These are phyloP conservation scores for Pseudorhombus dupliciocellatus DNA, from an alignment of 2,113 vertebrate species.

Conservation along the genomic window DNA sequence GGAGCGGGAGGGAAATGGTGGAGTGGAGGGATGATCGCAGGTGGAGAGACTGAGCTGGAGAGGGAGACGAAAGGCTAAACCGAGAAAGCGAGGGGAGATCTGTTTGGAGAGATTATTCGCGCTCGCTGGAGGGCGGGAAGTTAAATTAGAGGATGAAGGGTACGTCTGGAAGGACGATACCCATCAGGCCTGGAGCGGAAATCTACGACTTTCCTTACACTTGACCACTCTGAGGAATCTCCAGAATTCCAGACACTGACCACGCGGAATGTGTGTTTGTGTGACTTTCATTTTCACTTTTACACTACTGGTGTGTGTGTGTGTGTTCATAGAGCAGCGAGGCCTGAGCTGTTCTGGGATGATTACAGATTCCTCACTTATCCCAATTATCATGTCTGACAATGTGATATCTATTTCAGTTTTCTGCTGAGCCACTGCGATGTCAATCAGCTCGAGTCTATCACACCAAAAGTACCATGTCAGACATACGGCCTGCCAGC, in stretches of 20 bases:
- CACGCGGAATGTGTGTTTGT: background rate
- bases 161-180: slow-evolving; percentile 42
- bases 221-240: too few relatives aligned
- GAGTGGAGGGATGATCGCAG: slow-evolving; percentile 14
- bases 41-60: slow-evolving; percentile 22
- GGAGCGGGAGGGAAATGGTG: slow-evolving; percentile 11
- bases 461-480: slow-evolving; percentile 47
- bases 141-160: slow-evolving; percentile 25
- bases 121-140: slow-evolving; percentile 8
- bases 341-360: background rate
- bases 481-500: slow-evolving; percentile 64
- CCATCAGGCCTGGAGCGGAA: slow-evolving; percentile 39
- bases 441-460: slow-evolving; percentile 56
- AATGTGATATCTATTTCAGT: slow-evolving; percentile 44
- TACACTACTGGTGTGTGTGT: background rate
- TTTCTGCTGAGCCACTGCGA: slow-evolving; percentile 48
- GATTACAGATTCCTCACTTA: slow-evolving; percentile 42
- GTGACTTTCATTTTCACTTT: slow-evolving; percentile 19
- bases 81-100: slow-evolving; percentile 8
- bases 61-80: slow-evolving; percentile 5
- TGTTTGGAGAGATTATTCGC: slow-evolving; percentile 16
- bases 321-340: background rate
- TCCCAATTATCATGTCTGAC: slow-evolving; percentile 45
- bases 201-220: slow-evolving; percentile 28
- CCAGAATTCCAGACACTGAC: slow-evolving; percentile 12